Conservation (phyloP, 2,888 invertebrate species). For the Pristionchus exspectatus region DNA sequence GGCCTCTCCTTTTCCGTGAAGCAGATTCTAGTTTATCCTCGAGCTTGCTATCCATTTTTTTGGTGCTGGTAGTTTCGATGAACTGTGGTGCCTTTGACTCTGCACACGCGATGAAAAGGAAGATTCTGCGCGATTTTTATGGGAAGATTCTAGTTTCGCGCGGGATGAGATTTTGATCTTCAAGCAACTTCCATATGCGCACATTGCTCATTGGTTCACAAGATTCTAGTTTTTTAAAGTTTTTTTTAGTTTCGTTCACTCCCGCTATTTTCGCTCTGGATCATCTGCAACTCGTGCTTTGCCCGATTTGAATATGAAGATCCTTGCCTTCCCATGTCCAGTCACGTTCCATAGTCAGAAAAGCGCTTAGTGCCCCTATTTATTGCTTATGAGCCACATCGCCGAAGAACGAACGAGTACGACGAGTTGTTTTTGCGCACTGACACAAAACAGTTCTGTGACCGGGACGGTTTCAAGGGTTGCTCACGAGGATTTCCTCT, state of each 20-base stretch:
- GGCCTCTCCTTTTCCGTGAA: not conserved
- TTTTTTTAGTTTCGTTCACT: too few relatives aligned
- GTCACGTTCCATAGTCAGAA: not conserved
- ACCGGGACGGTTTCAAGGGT: not conserved
- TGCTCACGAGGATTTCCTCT: not conserved
- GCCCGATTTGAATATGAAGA: not conserved
- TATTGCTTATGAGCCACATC: not conserved
- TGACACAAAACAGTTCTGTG: not conserved
- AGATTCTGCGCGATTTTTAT: not conserved
- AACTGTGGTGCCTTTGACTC: not conserved
- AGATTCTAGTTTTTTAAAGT: not conserved
- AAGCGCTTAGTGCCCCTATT: not conserved
- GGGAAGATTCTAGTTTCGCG: slow-evolving; percentile 13
- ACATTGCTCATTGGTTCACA: not conserved
- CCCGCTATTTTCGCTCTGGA: too few relatives aligned
- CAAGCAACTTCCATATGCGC: not conserved
- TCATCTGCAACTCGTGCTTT: not conserved
- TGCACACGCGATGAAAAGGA: not conserved
- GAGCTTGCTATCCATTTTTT: not conserved
- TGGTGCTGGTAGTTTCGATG: not conserved
- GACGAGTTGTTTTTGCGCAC: not conserved
- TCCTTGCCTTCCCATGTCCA: not conserved
- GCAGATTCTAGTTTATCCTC: not conserved
- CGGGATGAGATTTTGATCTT: not conserved
- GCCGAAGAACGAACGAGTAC: too few relatives aligned